phyloP scores from a whole-genome alignment of 2,888 invertebrate genomes.

The Rotaria magnacalcarata region DNA sequence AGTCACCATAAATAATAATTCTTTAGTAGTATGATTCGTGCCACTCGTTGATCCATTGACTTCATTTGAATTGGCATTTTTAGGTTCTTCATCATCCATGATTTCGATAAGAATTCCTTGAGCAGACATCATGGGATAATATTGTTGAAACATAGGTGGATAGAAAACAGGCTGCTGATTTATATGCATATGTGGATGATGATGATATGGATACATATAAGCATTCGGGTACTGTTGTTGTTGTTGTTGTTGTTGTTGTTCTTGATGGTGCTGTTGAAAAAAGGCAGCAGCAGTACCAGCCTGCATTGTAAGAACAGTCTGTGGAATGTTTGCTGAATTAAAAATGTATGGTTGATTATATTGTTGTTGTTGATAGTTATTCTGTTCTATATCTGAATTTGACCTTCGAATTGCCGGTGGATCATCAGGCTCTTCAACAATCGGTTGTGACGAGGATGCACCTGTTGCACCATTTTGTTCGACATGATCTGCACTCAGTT shows the following conservation, averaged over 20 bases:
- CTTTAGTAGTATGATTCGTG: neutral
- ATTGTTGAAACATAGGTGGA: neutral
- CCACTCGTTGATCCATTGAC: neutral
- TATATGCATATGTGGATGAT: neutral
- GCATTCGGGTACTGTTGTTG: neutral
- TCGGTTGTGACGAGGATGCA: neutral
- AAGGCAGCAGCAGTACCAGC: neutral
- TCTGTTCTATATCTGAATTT: neutral
- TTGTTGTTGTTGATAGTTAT: too few species aligned
- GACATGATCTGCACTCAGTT: neutral
- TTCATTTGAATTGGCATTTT: neutral
- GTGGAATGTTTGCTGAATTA: neutral
- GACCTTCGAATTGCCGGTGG: neutral
- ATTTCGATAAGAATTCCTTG: neutral
- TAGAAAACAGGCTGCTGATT: neutral
- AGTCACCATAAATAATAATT: neutral
- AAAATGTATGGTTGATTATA: neutral
- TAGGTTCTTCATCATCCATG: neutral
- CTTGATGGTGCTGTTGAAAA: neutral
- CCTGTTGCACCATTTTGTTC: neutral
- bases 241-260: neutral
- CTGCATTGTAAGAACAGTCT: neutral
- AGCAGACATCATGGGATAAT: constrained; percentile 1
- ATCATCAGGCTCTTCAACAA: constrained; percentile 19
- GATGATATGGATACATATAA: neutral